Percentiles rank a stretch among this genome's conserved stretches.
Conservation (phyloP, 2,888 invertebrate species). For the Isoperla grammatica region DNA sequence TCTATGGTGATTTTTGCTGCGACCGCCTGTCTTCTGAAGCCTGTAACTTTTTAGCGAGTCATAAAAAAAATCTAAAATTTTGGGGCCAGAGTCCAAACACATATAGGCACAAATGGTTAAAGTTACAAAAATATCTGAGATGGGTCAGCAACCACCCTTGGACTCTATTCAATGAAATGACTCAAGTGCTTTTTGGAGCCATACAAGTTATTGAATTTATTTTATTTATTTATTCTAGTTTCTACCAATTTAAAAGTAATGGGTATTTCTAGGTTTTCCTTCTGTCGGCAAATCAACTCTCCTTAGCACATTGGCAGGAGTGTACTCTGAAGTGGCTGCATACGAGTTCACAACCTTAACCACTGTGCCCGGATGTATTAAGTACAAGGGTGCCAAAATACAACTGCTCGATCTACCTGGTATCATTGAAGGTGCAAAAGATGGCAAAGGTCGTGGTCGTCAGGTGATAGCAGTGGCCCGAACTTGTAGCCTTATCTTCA, state of each 20-base stretch:
- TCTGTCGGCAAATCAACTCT: conserved; percentile 99
- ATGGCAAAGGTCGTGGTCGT: conserved; percentile 97
- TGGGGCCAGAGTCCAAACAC: no score
- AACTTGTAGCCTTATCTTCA: conserved; percentile 96
- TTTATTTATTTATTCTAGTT: neutral
- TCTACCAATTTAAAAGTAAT: neutral
- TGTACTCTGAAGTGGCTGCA: conserved; percentile 98
- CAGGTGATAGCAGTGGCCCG: conserved; percentile 99
- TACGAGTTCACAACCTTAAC: conserved; percentile 99
- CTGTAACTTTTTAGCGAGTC: no score
- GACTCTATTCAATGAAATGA: no score
- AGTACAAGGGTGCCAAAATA: conserved; percentile 98
- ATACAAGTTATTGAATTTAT: no score
- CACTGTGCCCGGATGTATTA: conserved; percentile 98
- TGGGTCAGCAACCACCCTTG: no score
- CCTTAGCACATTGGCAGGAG: conserved; percentile 95
- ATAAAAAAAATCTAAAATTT: no score
- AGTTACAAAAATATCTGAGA: no score
- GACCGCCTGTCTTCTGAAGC: no score
- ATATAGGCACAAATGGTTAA: no score
- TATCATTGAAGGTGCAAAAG: conserved; percentile 99
- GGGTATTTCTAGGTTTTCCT: conserved; percentile 70
- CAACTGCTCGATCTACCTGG: conserved; percentile 98
- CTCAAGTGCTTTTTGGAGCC: no score
- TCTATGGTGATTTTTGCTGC: no score